Conservation (phyloP, 1,140 invertebrate species). For the Leptonema lineaticorne region DNA sequence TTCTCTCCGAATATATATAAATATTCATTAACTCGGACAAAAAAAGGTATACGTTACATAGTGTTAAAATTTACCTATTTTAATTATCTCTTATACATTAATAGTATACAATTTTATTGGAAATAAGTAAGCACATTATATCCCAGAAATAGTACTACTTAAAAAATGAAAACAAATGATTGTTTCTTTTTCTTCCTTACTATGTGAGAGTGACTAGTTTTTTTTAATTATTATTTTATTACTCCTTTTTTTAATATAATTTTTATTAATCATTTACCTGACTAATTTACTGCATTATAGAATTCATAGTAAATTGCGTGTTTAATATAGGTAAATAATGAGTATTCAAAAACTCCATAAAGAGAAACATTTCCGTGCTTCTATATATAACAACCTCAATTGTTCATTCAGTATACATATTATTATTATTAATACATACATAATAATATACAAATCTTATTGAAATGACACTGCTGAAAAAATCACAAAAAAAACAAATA, state of each 20-base stretch:
- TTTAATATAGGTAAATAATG: constrained; percentile 1
- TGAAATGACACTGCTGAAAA: background rate
- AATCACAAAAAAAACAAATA: background rate
- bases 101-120: constrained; percentile 30
- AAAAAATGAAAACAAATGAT: background rate
- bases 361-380: constrained; percentile 14
- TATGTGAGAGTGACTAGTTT: constrained; percentile 3
- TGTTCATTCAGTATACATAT: constrained; percentile 8
- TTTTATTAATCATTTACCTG: background rate
- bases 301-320: too few species aligned
- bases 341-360: background rate
- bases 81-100: constrained; percentile 23
- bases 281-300: background rate
- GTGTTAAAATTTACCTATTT: constrained; percentile 2
- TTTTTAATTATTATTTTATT: too few species aligned
- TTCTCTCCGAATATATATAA: constrained; percentile 16
- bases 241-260: too few species aligned
- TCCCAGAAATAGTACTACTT: background rate
- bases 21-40: constrained; percentile 1
- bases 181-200: background rate
- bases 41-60: background rate
- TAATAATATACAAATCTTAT: constrained; percentile 16
- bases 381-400: background rate
- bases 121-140: constrained; percentile 11
- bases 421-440: too few species aligned